A percentile compares a stretch with the other conserved stretches of the same genome.
Conservation (phyloP, 2,797 vertebrate genomes). For the Glossophaga mutica region DNA sequence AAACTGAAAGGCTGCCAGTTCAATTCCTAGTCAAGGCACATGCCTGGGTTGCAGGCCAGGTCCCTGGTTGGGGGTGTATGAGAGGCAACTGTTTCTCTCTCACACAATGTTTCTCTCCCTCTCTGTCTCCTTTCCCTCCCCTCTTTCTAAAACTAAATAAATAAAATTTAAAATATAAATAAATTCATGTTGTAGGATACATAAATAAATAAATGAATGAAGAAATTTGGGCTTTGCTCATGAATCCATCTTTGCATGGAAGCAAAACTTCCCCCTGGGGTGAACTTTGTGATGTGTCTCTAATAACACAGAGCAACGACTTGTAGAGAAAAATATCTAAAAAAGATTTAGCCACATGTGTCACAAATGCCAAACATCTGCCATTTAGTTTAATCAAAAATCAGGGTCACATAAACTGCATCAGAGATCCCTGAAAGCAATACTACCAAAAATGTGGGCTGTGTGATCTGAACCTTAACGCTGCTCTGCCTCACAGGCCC, state of each 20-base stretch:
- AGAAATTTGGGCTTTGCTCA: background rate
- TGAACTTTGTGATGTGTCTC: background rate
- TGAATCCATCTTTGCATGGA: background rate
- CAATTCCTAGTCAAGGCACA: no score
- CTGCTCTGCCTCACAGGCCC: background rate
- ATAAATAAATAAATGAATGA: background rate
- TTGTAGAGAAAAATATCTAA: background rate
- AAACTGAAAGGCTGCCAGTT: no score
- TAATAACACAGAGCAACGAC: background rate
- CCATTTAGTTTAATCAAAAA: slow-evolving; percentile 27
- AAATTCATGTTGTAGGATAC: background rate
- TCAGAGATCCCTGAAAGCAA: background rate
- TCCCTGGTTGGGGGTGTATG: no score
- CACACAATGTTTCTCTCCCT: no score
- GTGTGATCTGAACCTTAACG: background rate
- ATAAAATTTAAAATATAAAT: background rate
- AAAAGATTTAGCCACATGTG: background rate
- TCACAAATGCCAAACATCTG: slow-evolving; percentile 23
- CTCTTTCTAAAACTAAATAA: no score
- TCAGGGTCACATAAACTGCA: background rate
- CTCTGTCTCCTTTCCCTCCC: no score
- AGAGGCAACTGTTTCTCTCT: no score
- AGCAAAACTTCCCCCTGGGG: background rate
- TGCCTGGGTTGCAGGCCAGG: no score
- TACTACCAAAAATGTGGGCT: background rate